A percentile compares a stretch with the other conserved stretches of the same genome.
Evolutionary conservation across 2,797 vertebrate species (phyloP).

Genomic region (Orientallactaga sibirica): DNA sequence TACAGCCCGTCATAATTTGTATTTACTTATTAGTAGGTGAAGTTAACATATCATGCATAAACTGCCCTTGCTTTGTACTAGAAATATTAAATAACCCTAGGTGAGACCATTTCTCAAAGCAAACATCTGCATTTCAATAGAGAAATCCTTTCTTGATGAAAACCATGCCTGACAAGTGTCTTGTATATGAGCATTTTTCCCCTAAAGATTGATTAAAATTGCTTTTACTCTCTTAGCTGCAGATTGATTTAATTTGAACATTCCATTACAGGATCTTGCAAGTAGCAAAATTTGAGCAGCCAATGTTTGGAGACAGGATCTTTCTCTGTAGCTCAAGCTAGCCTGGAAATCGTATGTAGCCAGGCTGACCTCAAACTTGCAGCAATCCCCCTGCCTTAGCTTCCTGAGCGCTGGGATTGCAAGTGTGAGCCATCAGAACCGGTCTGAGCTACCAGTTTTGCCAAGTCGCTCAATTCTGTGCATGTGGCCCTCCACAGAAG

Average conservation of each 20-base stretch:
- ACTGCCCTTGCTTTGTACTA: conserved; percentile 20
- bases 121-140: not conserved
- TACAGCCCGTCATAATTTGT: not conserved
- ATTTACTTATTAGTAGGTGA: conserved; percentile 30
- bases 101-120: conserved; percentile 54
- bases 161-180: not conserved
- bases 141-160: not conserved
- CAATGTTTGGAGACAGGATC: not conserved
- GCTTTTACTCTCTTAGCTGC: not conserved
- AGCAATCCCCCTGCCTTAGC: no score
- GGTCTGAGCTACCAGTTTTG: not conserved
- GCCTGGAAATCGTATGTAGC: not conserved
- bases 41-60: conserved; percentile 4
- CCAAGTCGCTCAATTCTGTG: not conserved
- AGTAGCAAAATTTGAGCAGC: not conserved
- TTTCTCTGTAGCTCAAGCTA: not conserved
- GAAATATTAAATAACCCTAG: not conserved
- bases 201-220: conserved; percentile 42
- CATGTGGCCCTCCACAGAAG: not conserved
- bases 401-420: not conserved
- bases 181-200: conserved; percentile 13
- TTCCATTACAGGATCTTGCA: conserved; percentile 18
- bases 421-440: not conserved
- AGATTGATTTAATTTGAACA: conserved; percentile 2
- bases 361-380: not conserved